phyloP scores from a whole-genome alignment of 2,113 vertebrate species.

The Seriola quinqueradiata region DNA sequence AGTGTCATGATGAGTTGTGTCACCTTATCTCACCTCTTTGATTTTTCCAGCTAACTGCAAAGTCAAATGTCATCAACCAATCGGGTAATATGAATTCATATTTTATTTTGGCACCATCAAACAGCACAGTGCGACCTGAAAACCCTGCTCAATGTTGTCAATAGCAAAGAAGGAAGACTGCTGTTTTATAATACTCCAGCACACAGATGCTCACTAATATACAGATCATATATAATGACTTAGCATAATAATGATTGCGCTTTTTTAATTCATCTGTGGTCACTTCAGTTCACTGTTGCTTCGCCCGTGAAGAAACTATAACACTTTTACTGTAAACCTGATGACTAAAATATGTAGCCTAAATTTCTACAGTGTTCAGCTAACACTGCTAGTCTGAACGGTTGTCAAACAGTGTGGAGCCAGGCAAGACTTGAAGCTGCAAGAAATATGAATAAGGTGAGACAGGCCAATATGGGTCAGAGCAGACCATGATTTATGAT shows the following conservation, averaged over 20 bases:
- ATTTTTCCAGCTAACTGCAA: background rate
- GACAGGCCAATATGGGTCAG: constrained; percentile 28
- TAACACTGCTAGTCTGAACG: background rate
- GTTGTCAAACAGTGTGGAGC: background rate
- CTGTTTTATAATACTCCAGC: too few species aligned
- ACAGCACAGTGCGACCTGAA: too few species aligned
- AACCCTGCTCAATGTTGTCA: too few species aligned
- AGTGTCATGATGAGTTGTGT: background rate
- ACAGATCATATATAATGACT: too few species aligned
- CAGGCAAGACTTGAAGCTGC: background rate
- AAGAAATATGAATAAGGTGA: constrained; percentile 17
- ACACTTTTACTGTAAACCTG: background rate
- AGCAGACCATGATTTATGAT: constrained; percentile 45
- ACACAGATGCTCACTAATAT: too few species aligned
- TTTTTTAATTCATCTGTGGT: background rate
- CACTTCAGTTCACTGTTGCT: background rate
- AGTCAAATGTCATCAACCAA: background rate
- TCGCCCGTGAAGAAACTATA: background rate
- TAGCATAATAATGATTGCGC: background rate
- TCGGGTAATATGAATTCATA: background rate
- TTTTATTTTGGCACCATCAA: too few species aligned
- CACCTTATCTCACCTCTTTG: background rate
- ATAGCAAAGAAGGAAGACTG: too few species aligned
- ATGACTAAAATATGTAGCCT: background rate
- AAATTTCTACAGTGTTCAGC: background rate